Base-by-base conservation (phyloP, 2,888 invertebrate species). In the Augochlorella aurata region DNA sequence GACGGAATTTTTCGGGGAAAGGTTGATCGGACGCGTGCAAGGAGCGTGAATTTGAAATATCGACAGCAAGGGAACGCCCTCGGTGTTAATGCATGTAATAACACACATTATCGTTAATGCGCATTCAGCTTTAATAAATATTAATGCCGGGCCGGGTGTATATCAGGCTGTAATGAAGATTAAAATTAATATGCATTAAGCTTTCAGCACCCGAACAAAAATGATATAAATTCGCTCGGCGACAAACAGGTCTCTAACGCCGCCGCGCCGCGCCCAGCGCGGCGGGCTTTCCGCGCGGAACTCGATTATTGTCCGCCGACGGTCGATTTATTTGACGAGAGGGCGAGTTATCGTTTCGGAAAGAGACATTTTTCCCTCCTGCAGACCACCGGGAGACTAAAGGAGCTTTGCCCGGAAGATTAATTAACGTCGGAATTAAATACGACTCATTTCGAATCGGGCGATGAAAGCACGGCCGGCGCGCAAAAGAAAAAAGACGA, bases 61-160 rank as follows among this genome's bases (percentile, higher is more conserved):
- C 67, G 58, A 61, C 52, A 38, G 44, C 24, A 3, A 47, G 49
- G 49, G 66, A 24, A 38, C 44, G 29, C 3, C 14, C 68, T 9
- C 65, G 10, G 7, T 21, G 73, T 61, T 73, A 38, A 58, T 67
- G 72, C 14, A 21, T 24, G 65, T 69, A 65, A 74, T 74, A 74
- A 74, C 74, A 66, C 44, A 38, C 79, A 70, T 81, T 79, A 81
- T 21, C 63, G 79, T 73, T 73, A 70, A 79, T 74, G 79, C 54
- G 54, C 3, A 79, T 79, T 79, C 65, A n/a, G 50, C 54, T 79
- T 45, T 81, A 70, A 79, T 79, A 70, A 74, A 81, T 70, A 74
- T 79, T 50, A 70, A 79, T 79, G 69, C 63, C 63, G 50, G 18
- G n/a, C 18, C 14, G 49, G 44, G 12, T 61, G 68, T 44, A 65